phyloP scores from a whole-genome alignment of 2,888 invertebrate genomes.

The Teinopalpus imperialis region DNA sequence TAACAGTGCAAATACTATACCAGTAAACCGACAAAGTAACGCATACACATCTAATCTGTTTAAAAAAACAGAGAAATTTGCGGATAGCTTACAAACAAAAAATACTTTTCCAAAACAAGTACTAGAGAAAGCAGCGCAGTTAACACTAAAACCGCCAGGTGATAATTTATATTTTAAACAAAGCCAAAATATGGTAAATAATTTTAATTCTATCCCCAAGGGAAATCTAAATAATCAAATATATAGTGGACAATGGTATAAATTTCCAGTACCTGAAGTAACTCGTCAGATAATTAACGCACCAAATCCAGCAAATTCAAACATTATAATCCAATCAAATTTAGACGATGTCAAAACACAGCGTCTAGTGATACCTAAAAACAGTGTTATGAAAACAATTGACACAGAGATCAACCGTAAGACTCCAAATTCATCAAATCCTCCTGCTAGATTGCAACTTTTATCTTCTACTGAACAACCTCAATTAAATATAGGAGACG shows the following conservation, averaged over 20 bases:
- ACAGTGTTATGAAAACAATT: slow-evolving; percentile 34
- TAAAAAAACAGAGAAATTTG: neutral
- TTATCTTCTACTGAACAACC: slow-evolving; percentile 40
- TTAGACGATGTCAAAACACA: slow-evolving; percentile 32
- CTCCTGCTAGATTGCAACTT: slow-evolving; percentile 36
- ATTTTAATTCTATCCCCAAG: slow-evolving; percentile 22
- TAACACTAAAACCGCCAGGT: neutral
- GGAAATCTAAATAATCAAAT: slow-evolving; percentile 46
- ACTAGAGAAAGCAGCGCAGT: neutral
- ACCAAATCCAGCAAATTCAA: slow-evolving; percentile 38
- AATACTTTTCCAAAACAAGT: slow-evolving; percentile 27
- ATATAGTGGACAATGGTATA: slow-evolving; percentile 72
- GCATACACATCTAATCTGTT: slow-evolving; percentile 28
- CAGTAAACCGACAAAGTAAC: slow-evolving; percentile 34
- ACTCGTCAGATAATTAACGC: slow-evolving; percentile 61
- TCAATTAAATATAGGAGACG: slow-evolving; percentile 48
- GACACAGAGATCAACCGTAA: slow-evolving; percentile 39
- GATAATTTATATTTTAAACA: neutral
- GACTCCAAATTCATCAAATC: slow-evolving; percentile 39
- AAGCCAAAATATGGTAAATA: neutral
- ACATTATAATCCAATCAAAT: slow-evolving; percentile 29
- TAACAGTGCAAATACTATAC: slow-evolving; percentile 35
- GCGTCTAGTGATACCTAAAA: slow-evolving; percentile 32
- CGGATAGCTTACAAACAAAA: neutral
- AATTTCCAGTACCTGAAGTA: slow-evolving; percentile 68